phyloP scores from a whole-genome alignment of 2,888 invertebrate species.

The Cactoblastis cactorum region DNA sequence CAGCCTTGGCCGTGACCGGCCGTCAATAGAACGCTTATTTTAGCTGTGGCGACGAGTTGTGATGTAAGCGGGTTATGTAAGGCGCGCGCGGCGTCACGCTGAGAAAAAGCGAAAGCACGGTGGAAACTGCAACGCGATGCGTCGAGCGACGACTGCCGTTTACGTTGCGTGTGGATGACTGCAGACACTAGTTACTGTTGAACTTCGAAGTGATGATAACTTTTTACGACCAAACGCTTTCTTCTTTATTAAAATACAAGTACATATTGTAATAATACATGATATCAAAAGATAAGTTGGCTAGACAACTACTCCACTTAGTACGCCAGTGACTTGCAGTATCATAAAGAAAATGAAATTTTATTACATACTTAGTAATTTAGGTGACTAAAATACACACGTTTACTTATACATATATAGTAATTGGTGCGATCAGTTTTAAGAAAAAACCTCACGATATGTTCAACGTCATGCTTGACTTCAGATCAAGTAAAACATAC shows the following conservation, averaged over 20 bases:
- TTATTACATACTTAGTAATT: too few relatives aligned
- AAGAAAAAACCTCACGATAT: neutral
- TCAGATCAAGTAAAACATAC: neutral
- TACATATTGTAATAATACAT: too few relatives aligned
- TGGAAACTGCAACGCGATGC: conserved; percentile 51
- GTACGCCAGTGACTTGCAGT: too few relatives aligned
- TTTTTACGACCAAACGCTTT: too few relatives aligned
- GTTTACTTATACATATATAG: too few relatives aligned
- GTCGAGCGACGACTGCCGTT: conserved; percentile 22
- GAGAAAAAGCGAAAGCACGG: conserved; percentile 71
- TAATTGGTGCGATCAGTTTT: too few relatives aligned
- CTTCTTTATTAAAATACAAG: too few relatives aligned
- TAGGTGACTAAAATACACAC: too few relatives aligned
- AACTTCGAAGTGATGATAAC: too few relatives aligned
- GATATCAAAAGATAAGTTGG: too few relatives aligned
- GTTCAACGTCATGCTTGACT: neutral
- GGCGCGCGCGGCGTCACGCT: conserved; percentile 46
- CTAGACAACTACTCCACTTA: too few relatives aligned
- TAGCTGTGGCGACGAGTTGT: conserved; percentile 69
- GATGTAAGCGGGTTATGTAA: conserved; percentile 71
- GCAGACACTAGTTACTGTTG: neutral
- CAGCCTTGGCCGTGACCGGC: conserved; percentile 78
- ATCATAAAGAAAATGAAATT: too few relatives aligned
- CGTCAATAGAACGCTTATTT: conserved; percentile 70
- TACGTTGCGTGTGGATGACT: neutral